These are phyloP conservation scores for Brachionus manjavacas DNA, from an alignment of 1,140 invertebrate genomes.

Conservation along the genomic window DNA sequence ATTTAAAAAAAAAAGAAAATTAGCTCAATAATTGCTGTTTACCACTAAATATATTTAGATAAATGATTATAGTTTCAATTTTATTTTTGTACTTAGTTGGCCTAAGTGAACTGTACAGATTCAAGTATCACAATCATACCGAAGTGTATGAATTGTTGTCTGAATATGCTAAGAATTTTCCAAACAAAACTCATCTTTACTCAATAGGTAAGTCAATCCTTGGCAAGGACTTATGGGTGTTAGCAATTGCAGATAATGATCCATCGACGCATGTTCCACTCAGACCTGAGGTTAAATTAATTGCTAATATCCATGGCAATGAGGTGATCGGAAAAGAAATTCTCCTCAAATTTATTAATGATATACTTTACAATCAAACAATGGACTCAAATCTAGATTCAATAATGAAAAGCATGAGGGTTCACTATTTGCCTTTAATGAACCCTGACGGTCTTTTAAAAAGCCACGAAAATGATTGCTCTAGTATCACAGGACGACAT, in stretches of 20 bases:
- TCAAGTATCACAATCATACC: conserved; percentile 17
- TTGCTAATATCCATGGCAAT: conserved; percentile 87
- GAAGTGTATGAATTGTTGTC: not conserved
- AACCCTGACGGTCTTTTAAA: conserved; percentile 67
- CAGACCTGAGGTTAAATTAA: conserved; percentile 75
- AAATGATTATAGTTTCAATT: not conserved
- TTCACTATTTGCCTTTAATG: conserved; percentile 78
- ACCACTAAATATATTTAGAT: not conserved
- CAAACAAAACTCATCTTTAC: conserved; percentile 74
- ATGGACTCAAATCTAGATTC: conserved; percentile 63
- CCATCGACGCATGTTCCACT: not conserved
- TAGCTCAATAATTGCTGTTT: not conserved
- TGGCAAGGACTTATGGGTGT: conserved; percentile 43
- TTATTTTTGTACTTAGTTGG: not conserved
- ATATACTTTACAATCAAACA: conserved; percentile 74
- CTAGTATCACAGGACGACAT: conserved; percentile 69
- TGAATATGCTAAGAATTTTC: conserved; percentile 60
- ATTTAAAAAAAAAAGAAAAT: not conserved
- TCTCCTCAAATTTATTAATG: conserved; percentile 74
- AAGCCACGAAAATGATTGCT: not conserved
- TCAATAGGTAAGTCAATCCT: conserved; percentile 79
- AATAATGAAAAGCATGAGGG: conserved; percentile 71
- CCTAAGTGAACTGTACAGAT: not conserved
- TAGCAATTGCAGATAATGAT: not conserved
- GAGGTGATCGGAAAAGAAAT: conserved; percentile 79